These are phyloP conservation scores for Eudorcas thomsonii DNA, from an alignment of 2,113 vertebrate species.

Conservation along the genomic window DNA sequence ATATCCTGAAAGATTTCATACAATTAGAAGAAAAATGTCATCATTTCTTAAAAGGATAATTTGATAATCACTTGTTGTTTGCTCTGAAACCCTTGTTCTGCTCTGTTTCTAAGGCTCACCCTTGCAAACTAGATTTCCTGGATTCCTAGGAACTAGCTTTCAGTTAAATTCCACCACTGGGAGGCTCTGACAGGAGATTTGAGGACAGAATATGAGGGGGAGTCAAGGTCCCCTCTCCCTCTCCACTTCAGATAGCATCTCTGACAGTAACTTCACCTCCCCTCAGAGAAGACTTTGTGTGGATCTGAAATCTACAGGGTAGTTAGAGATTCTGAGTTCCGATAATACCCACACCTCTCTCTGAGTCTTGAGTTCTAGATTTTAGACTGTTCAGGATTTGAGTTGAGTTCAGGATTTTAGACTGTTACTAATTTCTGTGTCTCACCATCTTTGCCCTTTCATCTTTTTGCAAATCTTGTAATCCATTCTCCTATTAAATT, in stretches of 20 bases:
- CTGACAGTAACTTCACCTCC: neutral
- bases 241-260: neutral
- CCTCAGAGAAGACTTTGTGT: neutral
- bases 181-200: neutral
- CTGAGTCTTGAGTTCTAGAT: neutral
- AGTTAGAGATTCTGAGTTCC: neutral
- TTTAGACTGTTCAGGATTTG: neutral
- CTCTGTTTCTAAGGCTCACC: neutral
- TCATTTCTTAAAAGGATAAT: neutral
- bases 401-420: neutral
- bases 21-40: neutral
- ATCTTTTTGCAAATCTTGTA: neutral
- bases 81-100: neutral
- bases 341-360: accelerated
- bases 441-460: neutral
- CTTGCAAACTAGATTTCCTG: neutral
- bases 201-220: neutral
- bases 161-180: neutral
- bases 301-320: neutral
- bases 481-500: neutral
- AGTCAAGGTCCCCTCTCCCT: neutral
- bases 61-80: neutral
- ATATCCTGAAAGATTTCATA: neutral
- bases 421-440: neutral
- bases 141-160: neutral